Evolutionary conservation across 2,113 vertebrate species (phyloP).

Genomic region (Sebastes fasciatus): DNA sequence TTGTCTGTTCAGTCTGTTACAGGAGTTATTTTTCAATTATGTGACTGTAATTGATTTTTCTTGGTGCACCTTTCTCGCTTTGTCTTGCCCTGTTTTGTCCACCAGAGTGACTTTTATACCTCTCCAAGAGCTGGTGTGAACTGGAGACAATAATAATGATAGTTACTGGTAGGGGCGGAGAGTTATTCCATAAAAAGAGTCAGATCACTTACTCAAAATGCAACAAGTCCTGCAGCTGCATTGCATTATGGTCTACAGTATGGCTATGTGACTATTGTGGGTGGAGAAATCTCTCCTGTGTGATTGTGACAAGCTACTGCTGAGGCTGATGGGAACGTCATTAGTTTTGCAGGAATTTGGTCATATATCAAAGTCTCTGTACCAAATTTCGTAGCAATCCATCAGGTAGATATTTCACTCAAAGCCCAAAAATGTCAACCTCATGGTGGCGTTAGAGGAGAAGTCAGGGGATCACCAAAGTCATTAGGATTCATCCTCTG

Average conservation of each 20-base stretch:
- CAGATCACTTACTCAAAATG: constrained; percentile 1
- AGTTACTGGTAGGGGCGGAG: constrained; percentile 1
- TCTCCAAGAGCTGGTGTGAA: constrained; percentile 8
- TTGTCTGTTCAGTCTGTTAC: neutral
- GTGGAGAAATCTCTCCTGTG: neutral
- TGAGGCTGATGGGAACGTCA: no score
- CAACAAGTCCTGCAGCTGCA: constrained; percentile 8
- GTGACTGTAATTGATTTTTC: neutral
- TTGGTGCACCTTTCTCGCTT: neutral
- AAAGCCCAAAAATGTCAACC: no score
- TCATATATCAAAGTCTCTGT: no score
- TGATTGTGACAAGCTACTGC: neutral
- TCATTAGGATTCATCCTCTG: no score
- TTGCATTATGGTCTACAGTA: constrained; percentile 2
- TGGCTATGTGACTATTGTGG: neutral
- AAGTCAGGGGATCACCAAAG: no score
- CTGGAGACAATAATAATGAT: constrained; percentile 2
- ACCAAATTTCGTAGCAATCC: no score
- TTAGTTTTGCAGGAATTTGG: no score
- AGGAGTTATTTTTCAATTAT: neutral
- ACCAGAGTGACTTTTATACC: neutral
- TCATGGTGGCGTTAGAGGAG: no score
- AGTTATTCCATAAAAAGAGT: neutral
- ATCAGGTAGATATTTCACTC: no score
- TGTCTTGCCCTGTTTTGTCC: neutral